Evolutionary conservation across 2,888 invertebrate genomes (phyloP), one percentile per base, ranked within the genome.

Genomic region (Drosophila atroscutellata): DNA sequence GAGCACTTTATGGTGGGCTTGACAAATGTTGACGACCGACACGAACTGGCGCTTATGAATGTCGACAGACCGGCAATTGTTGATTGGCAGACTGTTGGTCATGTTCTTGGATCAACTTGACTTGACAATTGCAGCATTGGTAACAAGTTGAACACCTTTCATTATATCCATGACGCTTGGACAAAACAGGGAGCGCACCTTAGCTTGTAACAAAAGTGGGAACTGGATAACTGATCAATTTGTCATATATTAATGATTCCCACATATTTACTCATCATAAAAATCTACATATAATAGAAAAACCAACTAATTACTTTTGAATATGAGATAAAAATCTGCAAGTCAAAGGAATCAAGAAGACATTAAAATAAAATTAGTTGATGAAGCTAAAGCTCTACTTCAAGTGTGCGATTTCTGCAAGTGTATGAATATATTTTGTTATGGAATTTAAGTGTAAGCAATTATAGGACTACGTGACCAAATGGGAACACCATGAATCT

Each of bases 31-130:
- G 52, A 71, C 52, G 59, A 52, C 55, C 64, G 37, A 56, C 69
- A 56, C 20, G 37, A 50, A 39, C 11, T 9, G 9, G 6, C 20
- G 56, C 39, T 39, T 68, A 67, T 68, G 65, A 83, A 72, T 39
- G 71, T 9, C 47, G 30, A 37, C 61, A 34, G 20, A 34, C 55
- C n/a, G 26, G 73, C 83, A 86, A 86, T 86, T 74, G 80, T 72
- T 82, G 62, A 55, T 58, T 68, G 58, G 32, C 49, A 45, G 66
- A 28, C 39, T 30, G 69, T 69, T 57, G 50, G 56, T 67, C 67
- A 50, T 39, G 69, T 37, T 49, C 24, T 8, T 28, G 7, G 49
- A 18, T 47, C 47, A 28, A 55, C 67, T 67, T 39, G 26, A 7
- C 36, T 20, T 56, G 28, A 15, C 28, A 39, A 56, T 56, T 56